These are phyloP conservation scores for Sinohyriopsis cumingii DNA, from an alignment of 2,888 invertebrate genomes.

Conservation along the genomic window DNA sequence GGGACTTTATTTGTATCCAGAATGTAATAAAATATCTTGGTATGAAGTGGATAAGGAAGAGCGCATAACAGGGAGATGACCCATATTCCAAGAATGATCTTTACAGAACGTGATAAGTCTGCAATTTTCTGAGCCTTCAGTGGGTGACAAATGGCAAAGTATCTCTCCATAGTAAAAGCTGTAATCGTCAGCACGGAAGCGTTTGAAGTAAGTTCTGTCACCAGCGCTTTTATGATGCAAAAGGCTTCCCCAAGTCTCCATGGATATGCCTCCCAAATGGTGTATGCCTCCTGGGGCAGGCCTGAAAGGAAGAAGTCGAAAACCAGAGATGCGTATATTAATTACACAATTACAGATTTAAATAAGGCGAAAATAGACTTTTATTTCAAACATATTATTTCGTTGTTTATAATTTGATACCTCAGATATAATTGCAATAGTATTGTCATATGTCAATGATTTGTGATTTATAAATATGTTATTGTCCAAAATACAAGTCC, in stretches of 20 bases:
- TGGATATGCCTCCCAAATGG: constrained; percentile 74
- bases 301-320: constrained; percentile 59
- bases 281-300: constrained; percentile 73
- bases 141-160: constrained; percentile 93
- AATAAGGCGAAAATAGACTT: too few species aligned
- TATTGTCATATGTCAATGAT: too few species aligned
- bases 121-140: constrained; percentile 87
- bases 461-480: too few species aligned
- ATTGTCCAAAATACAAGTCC: too few species aligned
- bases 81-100: constrained; percentile 91
- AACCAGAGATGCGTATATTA: too few species aligned
- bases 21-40: constrained; percentile 56
- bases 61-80: constrained; percentile 83
- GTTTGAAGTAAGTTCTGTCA: constrained; percentile 81
- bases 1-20: constrained; percentile 31
- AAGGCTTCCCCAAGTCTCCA: constrained; percentile 72
- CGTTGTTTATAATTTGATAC: too few species aligned
- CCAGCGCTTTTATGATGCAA: constrained; percentile 72
- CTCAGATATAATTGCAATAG: too few species aligned
- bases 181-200: constrained; percentile 93
- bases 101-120: constrained; percentile 84
- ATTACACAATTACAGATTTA: too few species aligned
- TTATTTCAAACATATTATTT: too few species aligned
- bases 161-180: constrained; percentile 90
- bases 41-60: constrained; percentile 66